These are phyloP conservation scores for Brachirus orientalis DNA, from an alignment of 2,113 vertebrate genomes.

Conservation along the genomic window DNA sequence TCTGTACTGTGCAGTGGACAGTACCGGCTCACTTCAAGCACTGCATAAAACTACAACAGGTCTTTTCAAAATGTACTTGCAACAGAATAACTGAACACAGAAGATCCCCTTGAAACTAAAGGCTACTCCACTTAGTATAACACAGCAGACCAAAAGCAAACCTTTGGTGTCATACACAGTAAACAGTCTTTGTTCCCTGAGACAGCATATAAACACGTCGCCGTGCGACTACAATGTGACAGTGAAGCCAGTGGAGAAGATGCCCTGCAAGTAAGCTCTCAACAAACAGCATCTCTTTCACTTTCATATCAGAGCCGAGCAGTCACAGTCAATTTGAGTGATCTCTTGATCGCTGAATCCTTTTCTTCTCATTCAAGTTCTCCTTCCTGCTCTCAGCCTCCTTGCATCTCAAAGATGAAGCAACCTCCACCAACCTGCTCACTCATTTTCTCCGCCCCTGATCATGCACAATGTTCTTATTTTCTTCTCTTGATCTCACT, in stretches of 20 bases:
- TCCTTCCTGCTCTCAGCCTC: conserved; percentile 40
- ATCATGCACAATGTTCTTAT: conserved; percentile 29
- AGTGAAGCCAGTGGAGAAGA: conserved; percentile 72
- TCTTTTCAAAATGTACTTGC: too few species aligned
- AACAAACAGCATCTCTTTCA: conserved; percentile 43
- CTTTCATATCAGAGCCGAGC: conserved; percentile 36
- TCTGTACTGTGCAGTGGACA: too few species aligned
- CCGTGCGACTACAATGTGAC: conserved; percentile 78
- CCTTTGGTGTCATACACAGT: background rate
- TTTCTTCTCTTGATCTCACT: conserved; percentile 40
- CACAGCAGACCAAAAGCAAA: background rate
- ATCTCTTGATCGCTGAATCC: conserved; percentile 46
- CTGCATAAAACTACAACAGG: too few species aligned
- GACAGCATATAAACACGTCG: conserved; percentile 75
- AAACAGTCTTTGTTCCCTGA: conserved; percentile 26
- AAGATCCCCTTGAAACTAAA: too few species aligned
- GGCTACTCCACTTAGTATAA: background rate
- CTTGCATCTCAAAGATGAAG: conserved; percentile 36
- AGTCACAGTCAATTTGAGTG: too few species aligned
- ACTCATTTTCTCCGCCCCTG: conserved; percentile 41
- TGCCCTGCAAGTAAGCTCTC: conserved; percentile 83
- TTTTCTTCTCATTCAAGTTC: conserved; percentile 19
- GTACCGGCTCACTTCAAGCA: too few species aligned
- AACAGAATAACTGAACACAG: too few species aligned
- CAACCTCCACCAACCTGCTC: conserved; percentile 32